Conservation (phyloP, 2,797 vertebrate species). For the Euthynnus affinis region DNA sequence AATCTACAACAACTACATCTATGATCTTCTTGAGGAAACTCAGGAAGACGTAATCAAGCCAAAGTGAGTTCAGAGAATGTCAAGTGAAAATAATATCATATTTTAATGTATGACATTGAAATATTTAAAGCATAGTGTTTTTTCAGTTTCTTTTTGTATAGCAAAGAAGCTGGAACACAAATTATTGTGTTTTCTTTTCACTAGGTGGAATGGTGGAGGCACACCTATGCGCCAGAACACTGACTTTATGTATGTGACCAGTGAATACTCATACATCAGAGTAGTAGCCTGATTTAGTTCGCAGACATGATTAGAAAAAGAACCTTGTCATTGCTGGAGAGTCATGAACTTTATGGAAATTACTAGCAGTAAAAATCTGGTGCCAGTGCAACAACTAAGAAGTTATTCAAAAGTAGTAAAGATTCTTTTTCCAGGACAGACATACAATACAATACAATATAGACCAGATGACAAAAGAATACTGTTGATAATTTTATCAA, state of each 20-base stretch:
- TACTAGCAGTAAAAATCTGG: neutral
- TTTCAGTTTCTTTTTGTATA: constrained; percentile 1
- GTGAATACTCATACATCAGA: constrained; percentile 52
- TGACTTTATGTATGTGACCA: constrained; percentile 95
- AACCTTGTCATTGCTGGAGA: constrained; percentile 51
- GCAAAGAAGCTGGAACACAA: constrained; percentile 56
- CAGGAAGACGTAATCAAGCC: constrained; percentile 91
- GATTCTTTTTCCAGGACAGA: no score
- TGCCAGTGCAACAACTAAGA: neutral
- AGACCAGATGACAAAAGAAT: neutral
- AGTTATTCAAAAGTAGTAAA: neutral
- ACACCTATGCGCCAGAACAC: constrained; percentile 92
- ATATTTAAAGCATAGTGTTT: neutral
- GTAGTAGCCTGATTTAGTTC: constrained; percentile 45
- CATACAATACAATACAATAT: no score
- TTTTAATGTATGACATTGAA: neutral
- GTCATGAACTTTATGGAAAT: neutral
- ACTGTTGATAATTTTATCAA: no score
- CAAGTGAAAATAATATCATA: neutral
- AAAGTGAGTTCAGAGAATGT: constrained; percentile 88
- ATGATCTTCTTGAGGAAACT: constrained; percentile 94
- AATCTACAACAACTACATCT: constrained; percentile 99
- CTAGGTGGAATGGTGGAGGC: constrained; percentile 96
- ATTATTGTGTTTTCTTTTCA: constrained; percentile 86
- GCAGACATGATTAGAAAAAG: constrained; percentile 1